Evolutionary conservation across 2,797 vertebrate genomes (phyloP), one percentile per base, ranked within the genome.

Genomic region (Zenarchopterus dispar): DNA sequence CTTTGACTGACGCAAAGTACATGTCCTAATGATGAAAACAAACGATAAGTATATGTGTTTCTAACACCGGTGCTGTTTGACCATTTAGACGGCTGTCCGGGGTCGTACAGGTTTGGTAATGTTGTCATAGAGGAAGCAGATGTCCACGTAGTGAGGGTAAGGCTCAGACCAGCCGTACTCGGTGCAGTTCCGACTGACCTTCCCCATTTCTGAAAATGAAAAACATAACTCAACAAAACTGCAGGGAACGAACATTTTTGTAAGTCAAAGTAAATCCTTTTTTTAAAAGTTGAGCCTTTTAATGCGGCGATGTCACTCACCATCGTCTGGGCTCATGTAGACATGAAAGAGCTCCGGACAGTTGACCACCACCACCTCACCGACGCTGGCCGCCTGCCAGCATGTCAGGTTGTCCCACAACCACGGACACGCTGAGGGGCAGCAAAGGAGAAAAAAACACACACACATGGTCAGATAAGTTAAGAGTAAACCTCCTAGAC

Each of bases 401-500:
- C 97, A 99, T 0, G 97, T 98, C 77, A 99, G 93, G 42, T 99
- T 97, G 81, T 99, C 97, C 97, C 97, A 99, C 94, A 97, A 94
- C 88, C 95, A 96, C 0, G 94, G 93, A 76, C 97, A 99, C 36
- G 84, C 97, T 97, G 73, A 53, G 28, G 61, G 62, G 36, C 19
- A 70, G 15, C 8, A 22, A 42, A 54, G 5, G 73, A n/a, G 23
- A 11, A 56, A 36, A 54, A 39, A 16, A 13, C 33, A 36, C 9
- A 10, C 33, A 36, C 33, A 36, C 1, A 36, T 5, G 31, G 4
- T 7, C 4, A 36, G 9, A 11, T 13, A 36, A 36, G 10, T 10
- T 28, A 28, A 28, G 26, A 4, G 33, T 36, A 13, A 36, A 36
- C 9, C 33, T 36, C 2, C 11, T 36, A 36, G 11, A 36, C 13